Evolutionary conservation across 2,113 vertebrate genomes (phyloP), one percentile per base, ranked within the genome.

Genomic region (Amazona guildingii): DNA sequence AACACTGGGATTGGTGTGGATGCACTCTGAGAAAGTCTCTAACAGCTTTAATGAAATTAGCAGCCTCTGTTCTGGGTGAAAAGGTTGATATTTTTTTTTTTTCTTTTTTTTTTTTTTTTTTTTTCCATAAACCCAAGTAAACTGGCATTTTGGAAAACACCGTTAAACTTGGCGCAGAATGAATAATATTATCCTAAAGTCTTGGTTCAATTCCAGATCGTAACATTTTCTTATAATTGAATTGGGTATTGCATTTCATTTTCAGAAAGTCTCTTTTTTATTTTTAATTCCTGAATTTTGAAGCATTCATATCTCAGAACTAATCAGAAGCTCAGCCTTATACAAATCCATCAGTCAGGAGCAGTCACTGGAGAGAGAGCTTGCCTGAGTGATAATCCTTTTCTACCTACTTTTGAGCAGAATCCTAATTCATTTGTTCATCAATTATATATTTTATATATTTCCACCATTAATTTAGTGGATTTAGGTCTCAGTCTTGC

Each of bases 141-240:
- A 88, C 54, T n/a, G 44, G 90, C 68, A 78, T 97, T 94, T 95
- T 93, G 93, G 90, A 97, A 95, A 97, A 92, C 85, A 91, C 95
- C 88, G 89, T 91, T 91, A 88, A 97, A 93, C 78, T 95, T 97
- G 96, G 95, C 96, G 66, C 16, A 44, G 93, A 96, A 88, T 94
- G 94, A 96, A 95, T 92, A 97, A 90, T 3, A 29, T 90, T 96
- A 95, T 85, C 66, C 84, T 86, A 72, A 94, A 95, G 91, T 90
- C 93, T 97, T 97, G 97, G 96, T 96, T 97, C 94, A 69, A 46
- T 96, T 97, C 95, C 97, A 97, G 80, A 91, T 94, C 82, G 73
- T 35, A 94, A 85, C 88, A 70, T 97, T 96, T 95, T 94, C 82
- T 97, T 97, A 97, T 97, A 97, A 97, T 97, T 96, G 94, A 97